Base-by-base conservation (phyloP, 2,113 vertebrate species). In the Chiloscyllium plagiosum region DNA sequence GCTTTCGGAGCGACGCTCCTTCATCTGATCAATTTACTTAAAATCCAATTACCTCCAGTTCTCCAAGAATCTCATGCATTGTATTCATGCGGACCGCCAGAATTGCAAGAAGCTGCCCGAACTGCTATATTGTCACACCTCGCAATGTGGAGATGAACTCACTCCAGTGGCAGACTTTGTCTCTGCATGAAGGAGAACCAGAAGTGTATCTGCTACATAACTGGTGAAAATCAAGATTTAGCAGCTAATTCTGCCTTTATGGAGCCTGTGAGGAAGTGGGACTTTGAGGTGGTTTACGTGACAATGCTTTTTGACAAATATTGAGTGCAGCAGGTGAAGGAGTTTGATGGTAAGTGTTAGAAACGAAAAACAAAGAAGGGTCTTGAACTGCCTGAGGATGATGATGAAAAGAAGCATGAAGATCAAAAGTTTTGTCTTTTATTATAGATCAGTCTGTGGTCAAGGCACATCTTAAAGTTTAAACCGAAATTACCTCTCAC, bases 211-310 rank as follows among this genome's bases (percentile, higher is more conserved):
- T 99, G 99, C 96, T 99, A 99, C 96, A 99, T 99, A 95, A 99
- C 99, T 96, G 99, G 99, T 99, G 99, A 99, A 97, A 99, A 98
- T 97, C 99, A 99, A 96, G 99, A 99, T 94, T 99, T 99, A 96
- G 99, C 99, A 94, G 99, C 99, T 80, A 99, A 99, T 97, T 99
- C 98, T 0, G 99, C 98, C 80, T 61, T n/a, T n/a, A 98, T 99
- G 96, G 98, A 99, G 97, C 98, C 98, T 0, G 98, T 99, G 95
- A 97, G 98, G 96, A 99, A 99, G 96, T 98, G 98, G 56, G 98
- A 98, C 96, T 99, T 99, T 5, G 99, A 99, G 97, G 98, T 99
- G 47, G 97, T 99, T 0, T 99, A 99, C 97, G 99, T 99, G 99
- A 99, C 98, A 0, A 98, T 99, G 97, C 98, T 98, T 52, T 99